Percentiles rank a stretch among this genome's conserved stretches.
phyloP scores from a whole-genome alignment of 2,888 invertebrate species.

The Agrochola litura region DNA sequence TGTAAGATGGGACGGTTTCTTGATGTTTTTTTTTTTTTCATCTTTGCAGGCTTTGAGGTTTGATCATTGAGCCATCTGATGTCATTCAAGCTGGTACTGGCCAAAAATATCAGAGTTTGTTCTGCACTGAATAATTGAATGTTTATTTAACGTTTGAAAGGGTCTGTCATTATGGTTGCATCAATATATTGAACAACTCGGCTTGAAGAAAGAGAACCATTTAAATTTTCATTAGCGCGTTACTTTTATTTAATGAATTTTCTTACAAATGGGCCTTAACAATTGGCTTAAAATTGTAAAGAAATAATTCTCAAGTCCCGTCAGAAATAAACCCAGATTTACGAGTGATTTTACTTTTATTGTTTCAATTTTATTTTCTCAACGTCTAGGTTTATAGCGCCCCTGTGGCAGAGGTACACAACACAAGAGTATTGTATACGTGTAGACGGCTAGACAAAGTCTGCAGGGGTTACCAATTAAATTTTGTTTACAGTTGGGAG shows the following conservation, averaged over 20 bases:
- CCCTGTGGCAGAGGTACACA: conserved; percentile 33
- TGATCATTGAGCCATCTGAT: neutral
- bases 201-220: too few relatives aligned
- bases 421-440: conserved; percentile 47
- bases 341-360: conserved; percentile 32
- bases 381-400: conserved; percentile 48
- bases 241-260: neutral
- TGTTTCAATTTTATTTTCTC: conserved; percentile 53
- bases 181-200: too few relatives aligned
- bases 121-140: neutral
- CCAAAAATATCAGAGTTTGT: neutral
- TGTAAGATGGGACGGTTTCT: neutral
- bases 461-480: conserved; percentile 59
- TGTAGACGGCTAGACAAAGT: conserved; percentile 59
- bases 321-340: conserved; percentile 33
- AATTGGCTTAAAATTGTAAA: neutral
- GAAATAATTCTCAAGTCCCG: conserved; percentile 3
- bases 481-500: conserved; percentile 45
- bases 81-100: neutral
- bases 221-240: neutral
- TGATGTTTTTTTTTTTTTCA: neutral
- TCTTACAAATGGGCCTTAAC: neutral
- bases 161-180: neutral
- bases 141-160: neutral
- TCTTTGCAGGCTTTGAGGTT: neutral